Base-by-base conservation (phyloP, 2,888 invertebrate species). In the Polia nebulosa region DNA sequence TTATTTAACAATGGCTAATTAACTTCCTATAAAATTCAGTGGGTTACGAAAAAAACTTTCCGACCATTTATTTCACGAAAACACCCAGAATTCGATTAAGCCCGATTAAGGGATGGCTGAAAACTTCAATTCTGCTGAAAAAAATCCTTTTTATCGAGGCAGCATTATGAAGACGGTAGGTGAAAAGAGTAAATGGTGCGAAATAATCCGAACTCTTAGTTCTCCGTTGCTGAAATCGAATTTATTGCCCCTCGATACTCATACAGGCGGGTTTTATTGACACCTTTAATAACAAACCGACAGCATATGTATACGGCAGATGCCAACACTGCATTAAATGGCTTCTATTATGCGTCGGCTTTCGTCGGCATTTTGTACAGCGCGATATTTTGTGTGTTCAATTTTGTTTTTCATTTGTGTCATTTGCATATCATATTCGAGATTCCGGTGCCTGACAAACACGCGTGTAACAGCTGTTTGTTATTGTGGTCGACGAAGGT, bases 191-290 rank as follows among this genome's bases (percentile, higher is more conserved):
- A 94, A 95, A 95, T 95, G 94, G 94, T 89, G 93, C 87, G 94
- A 94, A 94, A 94, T 95, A 95, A 95, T 95, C 95, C 92, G 90
- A 88, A 91, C 94, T 94, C 94, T 94, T 94, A 94, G 94, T 93
- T 94, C 93, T 93, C 88, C 92, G 92, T 89, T 90, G 92, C 91
- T 93, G 91, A 90, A 92, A 94, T 92, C 91, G 93, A 95, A 95
- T 95, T 95, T 95, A 95, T 95, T 94, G 91, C 92, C 88, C 83
- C 88, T 88, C 91, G 90, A 91, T 92, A 91, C 92, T 88, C 89
- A 87, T 85, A 86, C 87, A 88, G 88, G 88, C 87, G 88, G 87
- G 86, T 90, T 93, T 91, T 92, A 91, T 90, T 92, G 93, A 92
- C 92, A 94, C 91, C 92, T 92, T 90, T 90, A 89, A 80, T 85